Evolutionary conservation across 2,797 vertebrate genomes (phyloP), one percentile per base, ranked within the genome.

Genomic region (Pristis pectinata): DNA sequence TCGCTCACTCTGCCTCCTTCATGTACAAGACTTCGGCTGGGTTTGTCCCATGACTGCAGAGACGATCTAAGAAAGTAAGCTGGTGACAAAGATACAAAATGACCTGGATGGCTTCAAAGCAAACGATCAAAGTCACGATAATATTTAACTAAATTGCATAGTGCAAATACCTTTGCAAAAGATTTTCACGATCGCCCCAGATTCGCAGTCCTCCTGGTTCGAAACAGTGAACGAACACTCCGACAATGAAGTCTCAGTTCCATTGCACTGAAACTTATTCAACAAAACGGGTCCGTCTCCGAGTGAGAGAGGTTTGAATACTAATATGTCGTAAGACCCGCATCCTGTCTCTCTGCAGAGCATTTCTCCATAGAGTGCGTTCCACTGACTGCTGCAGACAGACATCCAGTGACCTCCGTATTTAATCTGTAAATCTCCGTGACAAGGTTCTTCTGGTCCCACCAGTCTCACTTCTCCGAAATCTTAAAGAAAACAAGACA

Each of bases 371-470:
- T 22, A 19, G 9, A 30, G n/a, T 24, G 59, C 2, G 64, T 24
- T 9, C 59, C n/a, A 67, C 8, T 41, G 27, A 24, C 17, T 91
- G 19, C 59, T 67, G 10, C 87, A 91, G 22, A 91, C 61, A 0
- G 87, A 30, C 1, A 10, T n/a, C 87, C 87, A 91, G 17, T 27
- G 87, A 4, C 24, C n/a, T 41, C n/a, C 0, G 8, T 67, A 91
- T 8, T 67, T 22, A 67, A 91, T 4, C 8, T 24, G 10, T 7
- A 91, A 37, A 41, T 91, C 22, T 3, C 87, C 87, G 0, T 27
- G 0, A 10, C 87, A 91, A 22, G n/a, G n/a, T n/a, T n/a, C n/a
- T n/a, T 19, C 0, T 0, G 19, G 19, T 0, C 87, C 87, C 61
- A 67, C 87, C 87, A 91, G 30, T 0, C 19, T 67, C 7, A 67